Evolutionary conservation across 2,797 vertebrate species (phyloP), one percentile per base, ranked within the genome.

Genomic region (Tangara arthus): DNA sequence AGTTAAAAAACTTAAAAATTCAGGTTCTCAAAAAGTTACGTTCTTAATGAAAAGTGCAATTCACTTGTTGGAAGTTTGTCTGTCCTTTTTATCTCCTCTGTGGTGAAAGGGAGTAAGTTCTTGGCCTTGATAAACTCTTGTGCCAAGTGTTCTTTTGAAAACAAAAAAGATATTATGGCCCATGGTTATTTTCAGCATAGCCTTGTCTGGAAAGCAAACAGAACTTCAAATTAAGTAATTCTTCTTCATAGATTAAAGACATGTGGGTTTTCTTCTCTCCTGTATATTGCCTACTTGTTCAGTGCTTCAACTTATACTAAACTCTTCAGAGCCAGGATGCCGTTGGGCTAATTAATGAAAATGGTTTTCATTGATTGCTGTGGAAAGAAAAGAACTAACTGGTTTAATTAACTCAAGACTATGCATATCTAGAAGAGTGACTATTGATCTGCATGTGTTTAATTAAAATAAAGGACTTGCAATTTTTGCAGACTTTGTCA

Each of bases 381-480:
- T 88, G 72, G 63, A 83, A 83, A 86, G 66, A 92, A 86, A 86
- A 89, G 18, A 71, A 46, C 32, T 44, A 93, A 68, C 42, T 87
- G 39, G 37, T 87, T 97, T 91, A 75, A 92, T 93, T 89, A 93
- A 92, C 41, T 65, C 37, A 42, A 34, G 69, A 44, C 34, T 55
- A 19, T 82, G 39, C 76, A 19, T 78, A 85, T 79, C 12, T 90
- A 49, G 27, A 87, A 46, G 30, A 93, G 24, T 47, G 50, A 52
- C 47, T 88, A 78, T 76, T 87, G 93, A 90, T 82, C 61, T 89
- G 57, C 39, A 49, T 75, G 50, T 22, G 44, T 91, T 93, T 95
- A 93, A 91, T 94, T 93, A 89, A 78, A 93, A 78, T 39, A 26
- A 89, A 89, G 61, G 70, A 37, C 69, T 72, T 37, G 15, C n/a